Conservation (phyloP, 2,888 invertebrate genomes). For the Synergus gifuensis region DNA sequence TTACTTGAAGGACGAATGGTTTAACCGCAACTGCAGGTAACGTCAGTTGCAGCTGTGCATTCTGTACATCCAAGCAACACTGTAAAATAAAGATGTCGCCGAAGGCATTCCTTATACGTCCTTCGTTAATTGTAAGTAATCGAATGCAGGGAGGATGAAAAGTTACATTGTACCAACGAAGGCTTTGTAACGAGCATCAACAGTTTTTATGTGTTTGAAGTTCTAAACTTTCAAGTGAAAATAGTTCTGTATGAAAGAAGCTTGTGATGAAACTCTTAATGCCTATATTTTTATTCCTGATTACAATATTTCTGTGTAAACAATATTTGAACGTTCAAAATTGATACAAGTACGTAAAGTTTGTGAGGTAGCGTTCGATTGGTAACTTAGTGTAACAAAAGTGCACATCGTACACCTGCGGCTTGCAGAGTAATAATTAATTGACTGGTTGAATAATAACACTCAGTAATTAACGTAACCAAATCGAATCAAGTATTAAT, state of each 20-base stretch:
- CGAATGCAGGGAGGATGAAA: conserved; percentile 19
- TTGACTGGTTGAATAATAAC: conserved; percentile 17
- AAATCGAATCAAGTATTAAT: conserved; percentile 9
- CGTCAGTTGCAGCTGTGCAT: conserved; percentile 39
- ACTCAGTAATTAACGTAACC: conserved; percentile 5
- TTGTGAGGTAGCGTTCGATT: conserved; percentile 6
- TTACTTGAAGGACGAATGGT: conserved; percentile 29
- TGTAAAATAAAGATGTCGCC: conserved; percentile 38
- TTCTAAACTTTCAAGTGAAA: no score
- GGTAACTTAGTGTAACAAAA: conserved; percentile 21
- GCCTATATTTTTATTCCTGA: no score
- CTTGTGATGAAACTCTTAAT: no score
- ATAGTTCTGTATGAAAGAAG: no score
- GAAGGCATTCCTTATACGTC: conserved; percentile 28
- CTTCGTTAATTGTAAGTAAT: conserved; percentile 35
- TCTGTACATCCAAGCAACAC: conserved; percentile 30
- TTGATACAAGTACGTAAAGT: background rate
- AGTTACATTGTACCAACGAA: conserved; percentile 20
- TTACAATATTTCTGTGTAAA: no score
- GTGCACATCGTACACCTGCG: background rate
- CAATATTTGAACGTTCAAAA: no score
- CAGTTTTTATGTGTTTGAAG: no score
- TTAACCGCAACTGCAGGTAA: conserved; percentile 36
- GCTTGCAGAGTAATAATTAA: conserved; percentile 4
- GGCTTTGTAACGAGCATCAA: conserved; percentile 31